Base-by-base conservation (phyloP, 2,797 vertebrate genomes). In the Rhodeus uyekii region DNA sequence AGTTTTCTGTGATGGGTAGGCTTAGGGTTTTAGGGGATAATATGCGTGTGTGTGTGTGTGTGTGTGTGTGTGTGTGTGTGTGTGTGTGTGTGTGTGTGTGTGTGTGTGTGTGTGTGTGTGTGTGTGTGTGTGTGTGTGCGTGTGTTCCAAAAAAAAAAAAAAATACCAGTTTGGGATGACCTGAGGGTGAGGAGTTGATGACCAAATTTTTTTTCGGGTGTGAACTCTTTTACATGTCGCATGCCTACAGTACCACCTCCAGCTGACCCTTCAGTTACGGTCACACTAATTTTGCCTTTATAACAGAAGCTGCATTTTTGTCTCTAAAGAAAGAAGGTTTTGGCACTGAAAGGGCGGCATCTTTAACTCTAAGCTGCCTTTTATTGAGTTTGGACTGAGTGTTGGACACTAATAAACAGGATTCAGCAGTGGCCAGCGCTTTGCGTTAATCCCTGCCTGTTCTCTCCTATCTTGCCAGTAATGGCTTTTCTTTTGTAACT, bases 371-470 rank as follows among this genome's bases (percentile, higher is more conserved):
- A 60, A 86, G 81, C 79, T 46, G 27, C n/a, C 24, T 74, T 80
- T 83, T 86, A 80, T 80, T 85, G 78, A 83, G 79, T 75, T 83
- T 53, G 19, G 69, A 76, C 76, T 61, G 34, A 50, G 55, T 81
- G 83, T 84, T 77, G 73, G 77, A 85, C 81, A 80, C 83, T 87
- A 89, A 87, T 89, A 87, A 87, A 87, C 85, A 82, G 83, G 61
- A 78, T 80, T 84, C 63, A 29, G 75, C 63, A 72, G 65, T 75
- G 46, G 84, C 67, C 78, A 75, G 76, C 46, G 76, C 71, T 80
- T 61, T 80, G 74, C 80, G 81, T 82, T 84, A 81, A 74, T 83
- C 69, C 83, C 83, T 65, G 79, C 42, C 63, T 73, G 68, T 75
- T 55, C 69, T 60, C 29, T 82, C 76, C 76, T 78, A 79, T 83